phyloP scores from a whole-genome alignment of 2,797 vertebrate genomes.

The Enteromius unitaeniatus region DNA sequence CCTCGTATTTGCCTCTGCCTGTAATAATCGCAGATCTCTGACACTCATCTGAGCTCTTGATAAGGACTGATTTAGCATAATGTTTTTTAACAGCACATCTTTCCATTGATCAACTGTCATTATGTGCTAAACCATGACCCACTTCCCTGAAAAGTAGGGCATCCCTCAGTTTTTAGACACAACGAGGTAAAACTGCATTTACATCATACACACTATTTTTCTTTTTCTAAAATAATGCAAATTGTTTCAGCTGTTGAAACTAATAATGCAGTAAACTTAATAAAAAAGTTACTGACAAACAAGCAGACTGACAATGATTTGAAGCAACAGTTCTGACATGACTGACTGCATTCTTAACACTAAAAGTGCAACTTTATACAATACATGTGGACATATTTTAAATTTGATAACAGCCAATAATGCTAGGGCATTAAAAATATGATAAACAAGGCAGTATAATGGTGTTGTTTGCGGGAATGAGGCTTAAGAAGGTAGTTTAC shows the following conservation, averaged over 20 bases:
- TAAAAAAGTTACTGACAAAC: background rate
- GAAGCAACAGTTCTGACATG: background rate
- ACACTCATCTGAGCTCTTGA: slow-evolving; percentile 46
- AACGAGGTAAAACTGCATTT: background rate
- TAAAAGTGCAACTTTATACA: background rate
- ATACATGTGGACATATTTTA: background rate
- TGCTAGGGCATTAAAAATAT: background rate
- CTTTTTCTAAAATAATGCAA: background rate
- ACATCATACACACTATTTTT: background rate
- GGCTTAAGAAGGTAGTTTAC: background rate
- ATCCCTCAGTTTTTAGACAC: slow-evolving; percentile 35
- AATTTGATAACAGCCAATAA: background rate
- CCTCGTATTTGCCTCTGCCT: slow-evolving; percentile 8
- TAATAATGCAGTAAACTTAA: slow-evolving; percentile 1
- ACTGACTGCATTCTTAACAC: background rate
- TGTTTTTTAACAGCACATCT: slow-evolving; percentile 42
- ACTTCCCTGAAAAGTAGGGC: slow-evolving; percentile 55
- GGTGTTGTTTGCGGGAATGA: background rate
- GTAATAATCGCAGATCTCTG: slow-evolving; percentile 20
- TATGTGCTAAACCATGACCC: slow-evolving; percentile 44
- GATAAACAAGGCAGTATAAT: background rate
- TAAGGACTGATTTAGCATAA: slow-evolving; percentile 48
- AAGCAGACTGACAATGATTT: background rate
- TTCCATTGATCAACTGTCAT: slow-evolving; percentile 54
- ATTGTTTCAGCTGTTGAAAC: background rate